Conservation (phyloP, 2,888 invertebrate species). For the Cheiracanthium punctorium region DNA sequence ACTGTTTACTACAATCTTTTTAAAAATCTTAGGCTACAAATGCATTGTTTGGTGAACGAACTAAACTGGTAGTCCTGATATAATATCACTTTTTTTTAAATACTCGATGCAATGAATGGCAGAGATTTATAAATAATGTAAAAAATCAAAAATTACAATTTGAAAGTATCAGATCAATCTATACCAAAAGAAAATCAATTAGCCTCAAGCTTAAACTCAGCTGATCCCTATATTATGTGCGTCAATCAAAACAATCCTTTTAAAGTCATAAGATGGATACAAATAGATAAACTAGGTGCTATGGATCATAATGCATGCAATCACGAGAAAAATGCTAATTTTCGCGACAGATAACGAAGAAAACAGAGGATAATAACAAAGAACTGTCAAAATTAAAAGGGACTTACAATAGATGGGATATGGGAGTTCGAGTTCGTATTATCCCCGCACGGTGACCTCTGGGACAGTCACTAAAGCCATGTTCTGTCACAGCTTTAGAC, state of each 20-base stretch:
- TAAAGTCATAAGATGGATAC: neutral
- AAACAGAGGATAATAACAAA: neutral
- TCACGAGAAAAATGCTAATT: too few species aligned
- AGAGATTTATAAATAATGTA: too few species aligned
- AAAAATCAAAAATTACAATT: too few species aligned
- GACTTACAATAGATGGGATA: slow-evolving; percentile 54
- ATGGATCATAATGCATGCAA: too few species aligned
- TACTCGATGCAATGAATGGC: too few species aligned
- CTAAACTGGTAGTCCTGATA: too few species aligned
- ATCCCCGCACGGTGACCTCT: slow-evolving; percentile 66
- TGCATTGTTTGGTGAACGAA: too few species aligned
- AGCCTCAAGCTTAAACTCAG: slow-evolving; percentile 16
- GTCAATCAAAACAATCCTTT: slow-evolving; percentile 29
- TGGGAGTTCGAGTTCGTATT: slow-evolving; percentile 35
- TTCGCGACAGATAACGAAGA: neutral
- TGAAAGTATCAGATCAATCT: too few species aligned
- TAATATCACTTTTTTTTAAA: too few species aligned
- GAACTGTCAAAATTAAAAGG: neutral
- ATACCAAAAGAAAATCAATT: neutral
- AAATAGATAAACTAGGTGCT: neutral
- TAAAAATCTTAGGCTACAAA: too few species aligned
- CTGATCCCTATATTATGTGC: slow-evolving; percentile 14
- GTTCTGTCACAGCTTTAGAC: slow-evolving; percentile 24
- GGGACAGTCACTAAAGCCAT: slow-evolving; percentile 70
- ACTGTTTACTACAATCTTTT: too few species aligned